phyloP scores from a whole-genome alignment of 2,888 invertebrate species.

The Anthrax anthrax region DNA sequence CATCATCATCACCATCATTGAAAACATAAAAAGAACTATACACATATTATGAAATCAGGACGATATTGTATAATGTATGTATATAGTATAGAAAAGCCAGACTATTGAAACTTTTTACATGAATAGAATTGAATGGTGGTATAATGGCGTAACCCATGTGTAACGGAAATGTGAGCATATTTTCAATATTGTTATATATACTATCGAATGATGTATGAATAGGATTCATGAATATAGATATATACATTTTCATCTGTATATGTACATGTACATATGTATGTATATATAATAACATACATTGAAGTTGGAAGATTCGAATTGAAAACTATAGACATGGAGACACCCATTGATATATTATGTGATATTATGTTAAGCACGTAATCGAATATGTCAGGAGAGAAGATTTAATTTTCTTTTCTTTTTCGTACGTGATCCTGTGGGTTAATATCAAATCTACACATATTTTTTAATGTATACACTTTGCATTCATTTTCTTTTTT shows the following conservation, averaged over 20 bases:
- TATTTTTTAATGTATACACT: too few species aligned
- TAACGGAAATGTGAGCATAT: conserved; percentile 13
- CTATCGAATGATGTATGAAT: too few species aligned
- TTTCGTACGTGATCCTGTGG: conserved; percentile 12
- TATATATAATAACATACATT: background rate
- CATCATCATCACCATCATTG: background rate
- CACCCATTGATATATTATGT: conserved; percentile 3
- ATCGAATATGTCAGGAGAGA: conserved; percentile 12
- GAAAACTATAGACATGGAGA: conserved; percentile 6
- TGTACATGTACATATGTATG: too few species aligned
- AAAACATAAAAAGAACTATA: background rate
- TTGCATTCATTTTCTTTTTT: too few species aligned
- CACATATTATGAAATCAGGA: background rate
- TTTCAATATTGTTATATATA: conserved; percentile 1
- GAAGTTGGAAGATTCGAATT: background rate
- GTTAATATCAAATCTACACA: background rate
- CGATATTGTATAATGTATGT: background rate
- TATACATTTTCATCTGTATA: too few species aligned
- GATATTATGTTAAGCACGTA: conserved; percentile 14
- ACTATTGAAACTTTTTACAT: background rate
- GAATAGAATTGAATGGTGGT: conserved; percentile 7
- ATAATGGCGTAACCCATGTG: conserved; percentile 12
- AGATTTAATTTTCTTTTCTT: conserved; percentile 11
- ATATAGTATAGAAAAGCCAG: background rate
- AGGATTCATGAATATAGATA: too few species aligned